Percentiles rank a stretch among this genome's conserved stretches.
Evolutionary conservation across 2,888 invertebrate genomes (phyloP).

Genomic region (Caenorhabditis becei): DNA sequence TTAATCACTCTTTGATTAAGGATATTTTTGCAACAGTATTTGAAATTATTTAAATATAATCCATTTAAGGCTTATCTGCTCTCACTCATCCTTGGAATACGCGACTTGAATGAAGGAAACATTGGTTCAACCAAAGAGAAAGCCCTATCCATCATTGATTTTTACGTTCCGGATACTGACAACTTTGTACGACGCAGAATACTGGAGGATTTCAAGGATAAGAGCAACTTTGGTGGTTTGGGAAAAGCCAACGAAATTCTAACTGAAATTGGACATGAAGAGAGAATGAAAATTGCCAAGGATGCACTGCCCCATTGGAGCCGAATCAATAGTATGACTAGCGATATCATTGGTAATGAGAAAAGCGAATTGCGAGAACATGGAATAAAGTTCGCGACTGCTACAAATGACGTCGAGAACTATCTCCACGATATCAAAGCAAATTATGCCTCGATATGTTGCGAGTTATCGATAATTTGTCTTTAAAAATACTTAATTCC

Average conservation of each 20-base stretch:
- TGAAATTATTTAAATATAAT: slow-evolving; percentile 48
- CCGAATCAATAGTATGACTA: slow-evolving; percentile 61
- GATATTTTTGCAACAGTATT: slow-evolving; percentile 25
- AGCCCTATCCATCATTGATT: slow-evolving; percentile 62
- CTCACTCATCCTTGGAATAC: slow-evolving; percentile 61
- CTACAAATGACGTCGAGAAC: slow-evolving; percentile 52
- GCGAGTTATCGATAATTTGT: too few relatives aligned
- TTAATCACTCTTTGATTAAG: slow-evolving; percentile 39
- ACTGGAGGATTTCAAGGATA: slow-evolving; percentile 59
- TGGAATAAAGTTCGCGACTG: slow-evolving; percentile 45
- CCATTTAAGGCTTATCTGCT: slow-evolving; percentile 64
- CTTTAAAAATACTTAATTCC: too few relatives aligned
- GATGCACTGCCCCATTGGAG: slow-evolving; percentile 53
- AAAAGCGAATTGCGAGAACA: slow-evolving; percentile 55
- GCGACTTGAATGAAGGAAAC: slow-evolving; percentile 63
- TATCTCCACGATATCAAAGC: slow-evolving; percentile 64
- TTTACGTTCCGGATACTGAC: slow-evolving; percentile 61
- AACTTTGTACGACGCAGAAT: slow-evolving; percentile 54
- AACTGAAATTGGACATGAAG: slow-evolving; percentile 52
- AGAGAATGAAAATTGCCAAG: slow-evolving; percentile 48
- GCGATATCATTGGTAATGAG: slow-evolving; percentile 60
- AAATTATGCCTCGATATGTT: slow-evolving; percentile 63
- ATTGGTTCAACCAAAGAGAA: slow-evolving; percentile 59
- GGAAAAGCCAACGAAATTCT: slow-evolving; percentile 52
- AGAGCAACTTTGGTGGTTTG: slow-evolving; percentile 56